Evolutionary conservation across 2,888 invertebrate species (phyloP), one percentile per base, ranked within the genome.

Genomic region (Drosophila emarginata): DNA sequence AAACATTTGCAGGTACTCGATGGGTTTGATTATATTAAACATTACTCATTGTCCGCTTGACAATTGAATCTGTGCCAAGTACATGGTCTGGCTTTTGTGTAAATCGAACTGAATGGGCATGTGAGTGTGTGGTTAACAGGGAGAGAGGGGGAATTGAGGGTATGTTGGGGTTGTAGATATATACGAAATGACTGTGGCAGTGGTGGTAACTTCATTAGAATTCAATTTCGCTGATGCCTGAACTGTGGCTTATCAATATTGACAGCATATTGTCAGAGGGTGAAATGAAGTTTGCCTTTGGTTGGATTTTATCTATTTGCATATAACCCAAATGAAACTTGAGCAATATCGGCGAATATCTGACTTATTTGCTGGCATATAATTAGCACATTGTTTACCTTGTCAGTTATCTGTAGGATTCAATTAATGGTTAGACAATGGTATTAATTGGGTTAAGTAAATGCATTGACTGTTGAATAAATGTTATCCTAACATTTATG

Each of bases 321-420:
- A 26, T 52, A 52, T 9, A 6, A 28, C 32, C 32, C 32, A 4
- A 32, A 32, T 32, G 7, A 1, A 32, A 32, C 9, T 32, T 9
- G 7, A 32, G 7, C 32, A 32, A 0, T 32, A 9, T 7, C 2
- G 52, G 52, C 7, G n/a, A 23, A 14, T 26, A 6, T 21, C 51
- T 21, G 51, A 26, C n/a, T 23, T 52, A 26, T 52, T 52, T 52
- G 26, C 26, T 52, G 26, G 26, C 12, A 28, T 26, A 26, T 52
- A 26, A 52, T 52, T 52, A 45, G 21, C 45, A 45, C 45, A 51
- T 18, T 66, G 15, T 68, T 69, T 68, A 40, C n/a, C 36, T 21
- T 45, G 21, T 11, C 21, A 45, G 45, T 45, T 45, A 21, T 18
- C 18, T 21, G 45, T 21, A 11, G 12, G 11, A 21, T 18, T 45